A percentile compares a stretch with the other conserved stretches of the same genome.
These are phyloP conservation scores for Dryocosmus kuriphilus DNA, from an alignment of 2,888 invertebrate genomes.

Conservation along the genomic window DNA sequence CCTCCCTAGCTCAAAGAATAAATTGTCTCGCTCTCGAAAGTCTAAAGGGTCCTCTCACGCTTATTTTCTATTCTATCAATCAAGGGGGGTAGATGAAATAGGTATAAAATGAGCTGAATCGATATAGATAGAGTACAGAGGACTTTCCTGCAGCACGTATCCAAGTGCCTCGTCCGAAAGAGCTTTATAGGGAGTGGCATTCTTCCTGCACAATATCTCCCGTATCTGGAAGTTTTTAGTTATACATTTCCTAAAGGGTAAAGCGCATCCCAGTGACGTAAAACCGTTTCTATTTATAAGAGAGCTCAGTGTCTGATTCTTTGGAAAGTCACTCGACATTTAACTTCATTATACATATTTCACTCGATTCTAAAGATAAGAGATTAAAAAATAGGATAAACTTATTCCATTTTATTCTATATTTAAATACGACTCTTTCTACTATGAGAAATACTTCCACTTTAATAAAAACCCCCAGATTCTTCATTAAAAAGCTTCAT, in stretches of 20 bases:
- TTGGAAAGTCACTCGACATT: neutral
- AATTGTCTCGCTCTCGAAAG: neutral
- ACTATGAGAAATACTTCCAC: neutral
- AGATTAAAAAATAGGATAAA: neutral
- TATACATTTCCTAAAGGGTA: slow-evolving; percentile 23
- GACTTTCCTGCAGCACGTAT: neutral
- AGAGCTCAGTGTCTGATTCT: neutral
- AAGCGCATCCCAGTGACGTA: slow-evolving; percentile 33
- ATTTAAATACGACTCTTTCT: neutral
- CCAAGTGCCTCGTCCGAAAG: slow-evolving; percentile 17
- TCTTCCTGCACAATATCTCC: slow-evolving; percentile 22
- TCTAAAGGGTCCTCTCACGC: neutral
- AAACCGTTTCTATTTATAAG: slow-evolving; percentile 23
- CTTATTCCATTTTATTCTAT: neutral
- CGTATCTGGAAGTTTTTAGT: slow-evolving; percentile 6
- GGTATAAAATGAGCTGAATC: slow-evolving; percentile 13
- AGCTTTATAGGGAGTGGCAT: slow-evolving; percentile 1
- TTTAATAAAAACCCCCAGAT: neutral
- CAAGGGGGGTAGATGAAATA: slow-evolving; percentile 1
- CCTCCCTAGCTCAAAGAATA: neutral
- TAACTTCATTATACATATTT: neutral
- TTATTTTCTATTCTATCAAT: slow-evolving; percentile 5
- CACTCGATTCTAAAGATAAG: neutral
- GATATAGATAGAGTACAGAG: slow-evolving; percentile 21
- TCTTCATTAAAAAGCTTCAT: neutral